phyloP scores from a whole-genome alignment of 2,797 vertebrate species.

The Coregonus sp. region DNA sequence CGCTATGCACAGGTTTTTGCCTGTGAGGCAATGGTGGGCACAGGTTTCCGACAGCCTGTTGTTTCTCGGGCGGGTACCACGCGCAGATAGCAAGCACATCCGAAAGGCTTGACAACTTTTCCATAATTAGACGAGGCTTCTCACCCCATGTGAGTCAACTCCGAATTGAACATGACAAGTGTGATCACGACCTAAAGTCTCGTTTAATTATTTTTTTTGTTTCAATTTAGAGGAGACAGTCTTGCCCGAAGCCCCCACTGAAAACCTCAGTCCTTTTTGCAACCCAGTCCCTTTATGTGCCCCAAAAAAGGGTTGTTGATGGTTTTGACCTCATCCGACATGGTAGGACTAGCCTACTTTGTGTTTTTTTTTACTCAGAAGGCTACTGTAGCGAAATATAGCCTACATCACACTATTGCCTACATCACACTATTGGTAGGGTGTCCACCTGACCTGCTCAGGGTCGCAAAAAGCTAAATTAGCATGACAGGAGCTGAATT shows the following conservation, averaged over 20 bases:
- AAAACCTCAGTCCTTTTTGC: neutral
- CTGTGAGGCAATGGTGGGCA: conserved; percentile 70
- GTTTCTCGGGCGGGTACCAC: conserved; percentile 76
- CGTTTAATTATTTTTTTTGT: conserved; percentile 70
- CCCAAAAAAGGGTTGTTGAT: neutral
- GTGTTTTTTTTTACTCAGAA: neutral
- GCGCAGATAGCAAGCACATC: conserved; percentile 65
- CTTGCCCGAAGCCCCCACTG: conserved; percentile 39
- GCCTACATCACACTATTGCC: neutral
- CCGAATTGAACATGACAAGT: conserved; percentile 71
- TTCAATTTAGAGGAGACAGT: conserved; percentile 42
- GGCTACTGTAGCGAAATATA: neutral
- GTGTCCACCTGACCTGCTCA: too few species aligned
- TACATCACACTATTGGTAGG: neutral
- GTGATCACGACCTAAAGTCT: conserved; percentile 72
- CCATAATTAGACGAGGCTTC: conserved; percentile 71
- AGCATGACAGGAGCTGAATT: too few species aligned
- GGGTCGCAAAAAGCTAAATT: too few species aligned
- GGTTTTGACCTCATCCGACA: neutral
- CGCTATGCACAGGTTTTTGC: conserved; percentile 70
- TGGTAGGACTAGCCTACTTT: neutral
- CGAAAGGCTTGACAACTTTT: conserved; percentile 70
- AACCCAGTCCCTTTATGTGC: neutral
- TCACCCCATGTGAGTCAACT: conserved; percentile 42
- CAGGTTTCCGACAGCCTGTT: conserved; percentile 81